Percentiles rank a stretch among this genome's conserved stretches.
phyloP scores from a whole-genome alignment of 2,888 invertebrate species.

The Eilema sororculum region DNA sequence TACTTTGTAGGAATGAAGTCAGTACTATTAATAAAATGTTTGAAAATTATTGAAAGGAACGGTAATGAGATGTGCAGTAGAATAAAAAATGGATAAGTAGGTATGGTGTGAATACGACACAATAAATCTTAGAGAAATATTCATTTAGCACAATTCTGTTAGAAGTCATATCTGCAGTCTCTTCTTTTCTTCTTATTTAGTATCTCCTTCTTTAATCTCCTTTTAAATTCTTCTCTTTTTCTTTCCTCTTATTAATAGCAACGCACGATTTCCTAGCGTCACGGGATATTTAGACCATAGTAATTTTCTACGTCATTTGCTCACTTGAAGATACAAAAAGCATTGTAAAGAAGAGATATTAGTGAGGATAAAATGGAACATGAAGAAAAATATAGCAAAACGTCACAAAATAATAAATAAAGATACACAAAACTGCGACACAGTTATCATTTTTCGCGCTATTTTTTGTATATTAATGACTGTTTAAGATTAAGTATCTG shows the following conservation, averaged over 20 bases:
- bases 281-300: too few species aligned
- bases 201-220: too few species aligned
- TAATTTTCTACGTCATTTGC: too few species aligned
- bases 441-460: conserved; percentile 1
- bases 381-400: neutral
- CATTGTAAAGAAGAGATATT: neutral
- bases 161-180: too few species aligned
- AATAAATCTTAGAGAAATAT: neutral
- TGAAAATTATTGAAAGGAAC: conserved; percentile 27
- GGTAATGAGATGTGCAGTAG: conserved; percentile 24
- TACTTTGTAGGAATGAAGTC: conserved; percentile 61
- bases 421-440: neutral
- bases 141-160: too few species aligned
- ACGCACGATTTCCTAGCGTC: too few species aligned
- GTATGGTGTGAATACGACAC: neutral
- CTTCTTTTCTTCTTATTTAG: too few species aligned
- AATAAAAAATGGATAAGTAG: conserved; percentile 8
- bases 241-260: too few species aligned
- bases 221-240: too few species aligned
- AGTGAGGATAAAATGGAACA: neutral
- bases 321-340: neutral
- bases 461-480: neutral
- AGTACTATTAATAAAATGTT: conserved; percentile 55
- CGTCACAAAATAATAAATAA: neutral
- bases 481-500: neutral